Evolutionary conservation across 2,797 vertebrate genomes (phyloP).

Genomic region (Peromyscus melanophrys): DNA sequence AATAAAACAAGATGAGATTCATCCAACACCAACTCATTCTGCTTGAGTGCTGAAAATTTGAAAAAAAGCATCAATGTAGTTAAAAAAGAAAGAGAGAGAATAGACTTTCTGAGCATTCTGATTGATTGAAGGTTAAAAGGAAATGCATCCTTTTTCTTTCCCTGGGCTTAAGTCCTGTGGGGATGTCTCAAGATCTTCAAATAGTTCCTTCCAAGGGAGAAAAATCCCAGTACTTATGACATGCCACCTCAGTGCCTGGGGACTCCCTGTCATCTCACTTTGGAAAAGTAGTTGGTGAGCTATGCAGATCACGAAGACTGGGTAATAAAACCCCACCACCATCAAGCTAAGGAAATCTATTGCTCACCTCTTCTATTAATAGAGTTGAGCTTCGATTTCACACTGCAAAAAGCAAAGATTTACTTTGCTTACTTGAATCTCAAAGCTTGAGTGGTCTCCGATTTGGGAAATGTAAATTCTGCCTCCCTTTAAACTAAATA

Average conservation of each 20-base stretch:
- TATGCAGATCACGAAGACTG: constrained; percentile 66
- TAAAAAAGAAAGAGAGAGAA: neutral
- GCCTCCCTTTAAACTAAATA: constrained; percentile 81
- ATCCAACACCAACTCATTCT: constrained; percentile 36
- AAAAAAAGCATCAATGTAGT: constrained; percentile 10
- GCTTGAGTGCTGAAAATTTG: constrained; percentile 55
- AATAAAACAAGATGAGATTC: constrained; percentile 7
- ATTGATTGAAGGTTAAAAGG: constrained; percentile 70
- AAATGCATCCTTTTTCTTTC: constrained; percentile 54
- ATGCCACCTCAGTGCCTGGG: constrained; percentile 6
- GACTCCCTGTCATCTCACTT: neutral
- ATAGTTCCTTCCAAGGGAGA: constrained; percentile 57
- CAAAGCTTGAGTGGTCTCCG: constrained; percentile 74
- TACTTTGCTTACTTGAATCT: constrained; percentile 81
- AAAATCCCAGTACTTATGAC: constrained; percentile 22
- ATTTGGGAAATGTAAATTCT: constrained; percentile 84
- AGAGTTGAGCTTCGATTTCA: constrained; percentile 76
- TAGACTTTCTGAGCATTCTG: constrained; percentile 42
- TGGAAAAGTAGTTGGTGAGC: constrained; percentile 67
- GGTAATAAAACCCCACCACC: constrained; percentile 74
- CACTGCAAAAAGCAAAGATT: constrained; percentile 79
- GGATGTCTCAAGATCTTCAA: constrained; percentile 66
- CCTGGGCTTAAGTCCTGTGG: constrained; percentile 22
- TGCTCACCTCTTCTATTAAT: constrained; percentile 75
- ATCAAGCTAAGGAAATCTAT: constrained; percentile 66